Conservation (phyloP, 2,113 vertebrate genomes). For the Peromyscus maniculatus region DNA sequence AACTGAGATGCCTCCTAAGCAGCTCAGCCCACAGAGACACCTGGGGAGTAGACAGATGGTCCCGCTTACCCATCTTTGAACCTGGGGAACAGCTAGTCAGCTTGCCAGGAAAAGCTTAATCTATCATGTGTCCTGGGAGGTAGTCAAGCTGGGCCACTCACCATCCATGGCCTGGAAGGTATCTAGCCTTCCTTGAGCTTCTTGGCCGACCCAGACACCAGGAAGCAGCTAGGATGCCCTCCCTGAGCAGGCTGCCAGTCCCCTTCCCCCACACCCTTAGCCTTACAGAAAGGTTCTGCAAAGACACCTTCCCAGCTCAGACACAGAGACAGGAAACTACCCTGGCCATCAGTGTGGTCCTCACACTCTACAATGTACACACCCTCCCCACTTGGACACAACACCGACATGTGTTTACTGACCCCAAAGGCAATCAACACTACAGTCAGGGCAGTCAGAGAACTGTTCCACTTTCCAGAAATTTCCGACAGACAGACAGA, state of each 20-base stretch:
- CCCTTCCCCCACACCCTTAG: not conserved
- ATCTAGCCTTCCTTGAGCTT: not conserved
- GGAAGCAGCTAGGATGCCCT: not conserved
- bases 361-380: not conserved
- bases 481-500: too few species aligned
- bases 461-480: not conserved
- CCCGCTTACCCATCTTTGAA: not conserved
- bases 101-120: not conserved
- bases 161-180: not conserved
- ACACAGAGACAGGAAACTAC: not conserved
- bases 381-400: too few species aligned
- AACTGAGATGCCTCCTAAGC: not conserved
- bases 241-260: not conserved
- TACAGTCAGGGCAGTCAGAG: not conserved
- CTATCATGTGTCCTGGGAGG: not conserved
- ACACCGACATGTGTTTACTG: not conserved
- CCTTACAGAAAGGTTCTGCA: not conserved
- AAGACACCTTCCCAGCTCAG: not conserved
- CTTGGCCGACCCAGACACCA: not conserved
- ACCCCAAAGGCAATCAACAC: not conserved
- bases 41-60: not conserved
- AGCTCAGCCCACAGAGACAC: too few species aligned
- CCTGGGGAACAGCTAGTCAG: too few species aligned
- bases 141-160: too few species aligned
- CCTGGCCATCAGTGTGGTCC: not conserved